phyloP scores from a whole-genome alignment of 2,113 vertebrate species.

The Gnathonemus echidnorhynchus region DNA sequence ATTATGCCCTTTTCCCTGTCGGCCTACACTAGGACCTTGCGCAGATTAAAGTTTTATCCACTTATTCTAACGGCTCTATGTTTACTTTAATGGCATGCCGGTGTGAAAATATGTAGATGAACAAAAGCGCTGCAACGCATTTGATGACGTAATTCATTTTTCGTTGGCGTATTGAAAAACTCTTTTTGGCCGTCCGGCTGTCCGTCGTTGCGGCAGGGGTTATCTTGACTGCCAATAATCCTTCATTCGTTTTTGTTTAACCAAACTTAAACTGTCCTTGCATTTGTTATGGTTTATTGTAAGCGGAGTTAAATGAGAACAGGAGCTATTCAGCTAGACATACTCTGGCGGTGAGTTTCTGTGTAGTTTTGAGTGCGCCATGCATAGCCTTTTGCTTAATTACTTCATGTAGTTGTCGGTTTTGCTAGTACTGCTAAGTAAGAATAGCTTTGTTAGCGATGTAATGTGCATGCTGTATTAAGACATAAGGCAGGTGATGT shows the following conservation, averaged over 20 bases:
- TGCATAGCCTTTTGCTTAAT: background rate
- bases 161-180: background rate
- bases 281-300: background rate
- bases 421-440: background rate
- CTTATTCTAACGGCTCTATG: background rate
- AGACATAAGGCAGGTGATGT: background rate
- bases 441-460: background rate
- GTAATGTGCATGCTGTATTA: background rate
- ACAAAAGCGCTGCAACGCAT: background rate
- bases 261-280: background rate
- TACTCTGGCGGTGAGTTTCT: background rate
- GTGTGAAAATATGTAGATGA: background rate
- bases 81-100: background rate
- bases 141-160: background rate
- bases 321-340: background rate
- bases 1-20: background rate
- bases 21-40: background rate
- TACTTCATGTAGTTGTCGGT: background rate
- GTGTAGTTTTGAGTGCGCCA: background rate
- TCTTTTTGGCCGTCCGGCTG: background rate
- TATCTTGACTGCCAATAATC: background rate
- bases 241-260: background rate
- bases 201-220: background rate
- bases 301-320: background rate
- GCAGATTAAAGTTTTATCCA: background rate